These are phyloP conservation scores for Apamea epomidion DNA, from an alignment of 2,888 invertebrate genomes.

Conservation along the genomic window DNA sequence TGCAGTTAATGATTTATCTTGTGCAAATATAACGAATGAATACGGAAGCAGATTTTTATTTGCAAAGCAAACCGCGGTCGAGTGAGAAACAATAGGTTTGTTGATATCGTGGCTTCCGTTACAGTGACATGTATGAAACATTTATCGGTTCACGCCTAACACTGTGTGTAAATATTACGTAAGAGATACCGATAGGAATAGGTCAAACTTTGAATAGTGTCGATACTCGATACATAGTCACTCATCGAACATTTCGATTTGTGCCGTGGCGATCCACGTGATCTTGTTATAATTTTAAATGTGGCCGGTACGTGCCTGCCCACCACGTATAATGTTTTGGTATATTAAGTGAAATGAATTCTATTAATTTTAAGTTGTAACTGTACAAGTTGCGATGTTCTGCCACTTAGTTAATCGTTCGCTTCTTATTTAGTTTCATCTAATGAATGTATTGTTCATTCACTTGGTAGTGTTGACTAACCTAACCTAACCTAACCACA, in stretches of 20 bases:
- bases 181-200: slow-evolving; percentile 63
- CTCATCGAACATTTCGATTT: slow-evolving; percentile 50
- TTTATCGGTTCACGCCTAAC: slow-evolving; percentile 61
- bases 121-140: slow-evolving; percentile 61
- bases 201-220: slow-evolving; percentile 71
- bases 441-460: neutral
- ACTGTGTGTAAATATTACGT: slow-evolving; percentile 62
- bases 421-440: neutral
- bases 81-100: slow-evolving; percentile 57
- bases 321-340: slow-evolving; percentile 53
- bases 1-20: slow-evolving; percentile 35
- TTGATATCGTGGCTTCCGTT: slow-evolving; percentile 54
- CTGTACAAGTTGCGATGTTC: slow-evolving; percentile 22
- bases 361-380: slow-evolving; percentile 53
- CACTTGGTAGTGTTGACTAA: neutral
- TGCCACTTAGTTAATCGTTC: neutral
- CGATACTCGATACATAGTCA: slow-evolving; percentile 60
- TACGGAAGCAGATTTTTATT: slow-evolving; percentile 50
- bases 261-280: slow-evolving; percentile 73
- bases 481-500: neutral
- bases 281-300: slow-evolving; percentile 73
- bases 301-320: slow-evolving; percentile 42
- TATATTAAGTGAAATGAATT: slow-evolving; percentile 59
- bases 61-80: slow-evolving; percentile 41
- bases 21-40: slow-evolving; percentile 28